phyloP scores from a whole-genome alignment of 2,113 vertebrate species.

The Sinocyclocheilus rhinocerous region DNA sequence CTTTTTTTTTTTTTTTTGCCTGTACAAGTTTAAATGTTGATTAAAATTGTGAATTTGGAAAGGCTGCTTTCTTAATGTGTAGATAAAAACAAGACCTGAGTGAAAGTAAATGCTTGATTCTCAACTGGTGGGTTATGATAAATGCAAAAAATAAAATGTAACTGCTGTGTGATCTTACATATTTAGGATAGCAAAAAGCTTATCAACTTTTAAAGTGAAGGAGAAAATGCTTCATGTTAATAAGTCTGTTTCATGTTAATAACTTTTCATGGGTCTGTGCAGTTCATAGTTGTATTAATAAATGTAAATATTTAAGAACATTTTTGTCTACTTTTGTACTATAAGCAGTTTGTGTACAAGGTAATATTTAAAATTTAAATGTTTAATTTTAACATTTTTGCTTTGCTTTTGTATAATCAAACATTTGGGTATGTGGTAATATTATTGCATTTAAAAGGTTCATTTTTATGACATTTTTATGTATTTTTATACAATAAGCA shows the following conservation, averaged over 20 bases:
- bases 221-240: not conserved
- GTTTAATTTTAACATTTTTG: not conserved
- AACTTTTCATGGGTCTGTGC: not conserved
- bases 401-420: not conserved
- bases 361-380: not conserved
- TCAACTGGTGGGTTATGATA: not conserved
- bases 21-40: not conserved
- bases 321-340: not conserved
- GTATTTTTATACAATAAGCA: not conserved
- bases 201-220: not conserved
- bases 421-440: not conserved
- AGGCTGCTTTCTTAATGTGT: not conserved
- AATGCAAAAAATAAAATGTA: not conserved
- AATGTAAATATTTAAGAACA: not conserved
- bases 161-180: not conserved
- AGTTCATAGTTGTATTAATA: not conserved
- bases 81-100: not conserved
- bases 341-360: not conserved
- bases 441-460: not conserved
- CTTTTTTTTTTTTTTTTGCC: not conserved
- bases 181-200: not conserved
- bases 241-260: not conserved
- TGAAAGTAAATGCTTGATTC: not conserved
- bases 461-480: not conserved
- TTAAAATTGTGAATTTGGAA: not conserved